These are phyloP conservation scores for Ichneumon xanthorius DNA, from an alignment of 2,888 invertebrate species.

Conservation along the genomic window DNA sequence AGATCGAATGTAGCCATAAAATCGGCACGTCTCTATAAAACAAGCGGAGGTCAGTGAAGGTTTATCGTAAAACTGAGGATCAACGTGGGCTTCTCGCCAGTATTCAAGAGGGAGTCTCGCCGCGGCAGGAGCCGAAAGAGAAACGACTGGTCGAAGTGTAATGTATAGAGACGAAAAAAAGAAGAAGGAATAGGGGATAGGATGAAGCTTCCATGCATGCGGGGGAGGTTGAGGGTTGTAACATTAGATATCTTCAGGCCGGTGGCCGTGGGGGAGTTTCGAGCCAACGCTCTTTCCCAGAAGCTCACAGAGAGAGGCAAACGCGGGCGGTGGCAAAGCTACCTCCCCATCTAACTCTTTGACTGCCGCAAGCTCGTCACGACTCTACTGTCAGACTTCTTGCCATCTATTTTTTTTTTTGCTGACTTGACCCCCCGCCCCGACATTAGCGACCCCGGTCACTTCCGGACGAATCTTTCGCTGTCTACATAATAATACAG, in stretches of 20 bases:
- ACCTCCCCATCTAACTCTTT: constrained; percentile 1
- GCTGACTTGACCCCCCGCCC: not conserved
- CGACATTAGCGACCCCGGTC: not conserved
- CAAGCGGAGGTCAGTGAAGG: constrained; percentile 62
- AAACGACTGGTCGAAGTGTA: not conserved
- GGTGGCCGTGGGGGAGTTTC: constrained; percentile 57
- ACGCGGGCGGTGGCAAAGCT: not conserved
- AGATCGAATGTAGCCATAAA: constrained; percentile 17
- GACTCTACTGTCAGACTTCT: not conserved
- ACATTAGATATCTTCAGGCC: constrained; percentile 75
- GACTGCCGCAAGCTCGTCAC: constrained; percentile 8
- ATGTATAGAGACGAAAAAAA: not conserved
- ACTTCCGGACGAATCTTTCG: not conserved
- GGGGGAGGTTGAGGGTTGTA: constrained; percentile 62
- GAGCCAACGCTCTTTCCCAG: not conserved
- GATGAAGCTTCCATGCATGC: not conserved
- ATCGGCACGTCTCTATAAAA: constrained; percentile 40
- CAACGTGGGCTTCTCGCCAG: constrained; percentile 74
- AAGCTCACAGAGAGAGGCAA: not conserved
- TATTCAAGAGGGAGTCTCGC: constrained; percentile 51
- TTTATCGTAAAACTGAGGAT: constrained; percentile 60
- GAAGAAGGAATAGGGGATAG: not conserved
- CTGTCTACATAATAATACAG: not conserved
- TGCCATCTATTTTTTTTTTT: constrained; percentile 44
- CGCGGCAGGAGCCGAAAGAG: constrained; percentile 26